Evolutionary conservation across 2,888 invertebrate genomes (phyloP).

Genomic region (Drosophila prostipennis): DNA sequence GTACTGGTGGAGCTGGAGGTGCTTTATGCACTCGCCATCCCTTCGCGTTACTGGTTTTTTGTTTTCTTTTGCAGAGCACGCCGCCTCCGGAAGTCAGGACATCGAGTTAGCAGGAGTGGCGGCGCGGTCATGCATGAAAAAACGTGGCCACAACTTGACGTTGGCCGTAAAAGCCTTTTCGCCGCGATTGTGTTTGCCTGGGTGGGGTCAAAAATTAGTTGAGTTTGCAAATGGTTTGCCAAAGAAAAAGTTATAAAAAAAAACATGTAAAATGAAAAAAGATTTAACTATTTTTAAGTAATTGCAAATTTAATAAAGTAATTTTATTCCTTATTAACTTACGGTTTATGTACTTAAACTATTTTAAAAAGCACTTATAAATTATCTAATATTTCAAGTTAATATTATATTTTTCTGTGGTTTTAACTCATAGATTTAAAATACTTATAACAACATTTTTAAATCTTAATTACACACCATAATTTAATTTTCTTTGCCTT

Average conservation of each 20-base stretch:
- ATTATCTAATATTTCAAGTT: too few species aligned
- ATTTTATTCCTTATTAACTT: too few species aligned
- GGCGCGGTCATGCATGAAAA: slow-evolving; percentile 32
- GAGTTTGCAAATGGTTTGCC: slow-evolving; percentile 13
- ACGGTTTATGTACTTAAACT: background rate
- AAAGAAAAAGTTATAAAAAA: background rate
- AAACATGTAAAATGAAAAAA: background rate
- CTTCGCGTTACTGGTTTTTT: slow-evolving; percentile 7
- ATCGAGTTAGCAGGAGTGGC: slow-evolving; percentile 19
- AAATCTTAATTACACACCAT: background rate
- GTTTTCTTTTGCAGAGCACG: too few species aligned
- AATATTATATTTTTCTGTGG: too few species aligned
- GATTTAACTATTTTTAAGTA: background rate
- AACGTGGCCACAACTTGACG: slow-evolving; percentile 38
- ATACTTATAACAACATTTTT: background rate
- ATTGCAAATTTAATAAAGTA: too few species aligned
- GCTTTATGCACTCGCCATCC: slow-evolving; percentile 16
- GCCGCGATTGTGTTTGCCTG: slow-evolving; percentile 23
- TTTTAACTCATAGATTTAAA: background rate
- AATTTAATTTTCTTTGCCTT: slow-evolving; percentile 6
- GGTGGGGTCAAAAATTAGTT: slow-evolving; percentile 32
- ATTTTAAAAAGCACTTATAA: too few species aligned
- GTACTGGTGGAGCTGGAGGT: background rate
- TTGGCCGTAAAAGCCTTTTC: slow-evolving; percentile 35
- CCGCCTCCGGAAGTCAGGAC: slow-evolving; percentile 33